Percentiles rank a stretch among this genome's conserved stretches.
phyloP scores from a whole-genome alignment of 2,797 vertebrate genomes.

The Anableps anableps region DNA sequence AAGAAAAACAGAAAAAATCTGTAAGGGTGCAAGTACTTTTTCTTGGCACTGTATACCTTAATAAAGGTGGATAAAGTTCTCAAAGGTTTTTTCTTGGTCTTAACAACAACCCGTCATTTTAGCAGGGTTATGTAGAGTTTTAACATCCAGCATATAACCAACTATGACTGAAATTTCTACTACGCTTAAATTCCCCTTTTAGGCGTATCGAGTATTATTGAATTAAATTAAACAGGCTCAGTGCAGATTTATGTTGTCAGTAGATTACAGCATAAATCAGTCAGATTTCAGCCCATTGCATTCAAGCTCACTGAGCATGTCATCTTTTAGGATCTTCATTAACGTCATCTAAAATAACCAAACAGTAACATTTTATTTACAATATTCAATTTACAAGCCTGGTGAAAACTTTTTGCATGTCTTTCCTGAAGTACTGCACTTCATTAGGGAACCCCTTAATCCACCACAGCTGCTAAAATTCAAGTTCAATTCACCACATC shows the following conservation, averaged over 20 bases:
- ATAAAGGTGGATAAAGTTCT: too few relatives aligned
- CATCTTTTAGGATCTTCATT: neutral
- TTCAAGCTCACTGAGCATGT: neutral
- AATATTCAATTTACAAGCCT: neutral
- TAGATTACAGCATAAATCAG: neutral
- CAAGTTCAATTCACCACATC: slow-evolving; percentile 74
- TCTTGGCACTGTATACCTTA: too few relatives aligned
- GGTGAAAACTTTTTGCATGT: slow-evolving; percentile 1
- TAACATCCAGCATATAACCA: neutral
- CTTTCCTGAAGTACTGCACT: slow-evolving; percentile 35
- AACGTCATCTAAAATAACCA: neutral
- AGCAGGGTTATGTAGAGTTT: neutral
- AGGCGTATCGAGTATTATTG: neutral
- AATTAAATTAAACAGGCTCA: neutral
- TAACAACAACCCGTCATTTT: neutral
- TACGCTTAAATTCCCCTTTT: neutral
- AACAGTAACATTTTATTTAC: neutral
- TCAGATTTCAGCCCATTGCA: neutral
- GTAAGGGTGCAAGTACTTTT: too few relatives aligned
- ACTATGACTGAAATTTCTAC: neutral
- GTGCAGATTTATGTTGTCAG: neutral
- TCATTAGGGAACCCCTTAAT: slow-evolving; percentile 56
- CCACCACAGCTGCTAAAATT: slow-evolving; percentile 67
- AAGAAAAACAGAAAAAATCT: too few relatives aligned
- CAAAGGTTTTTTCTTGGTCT: neutral